Base-by-base conservation (phyloP, 2,888 invertebrate genomes). In the Boloria euphrosyne region DNA sequence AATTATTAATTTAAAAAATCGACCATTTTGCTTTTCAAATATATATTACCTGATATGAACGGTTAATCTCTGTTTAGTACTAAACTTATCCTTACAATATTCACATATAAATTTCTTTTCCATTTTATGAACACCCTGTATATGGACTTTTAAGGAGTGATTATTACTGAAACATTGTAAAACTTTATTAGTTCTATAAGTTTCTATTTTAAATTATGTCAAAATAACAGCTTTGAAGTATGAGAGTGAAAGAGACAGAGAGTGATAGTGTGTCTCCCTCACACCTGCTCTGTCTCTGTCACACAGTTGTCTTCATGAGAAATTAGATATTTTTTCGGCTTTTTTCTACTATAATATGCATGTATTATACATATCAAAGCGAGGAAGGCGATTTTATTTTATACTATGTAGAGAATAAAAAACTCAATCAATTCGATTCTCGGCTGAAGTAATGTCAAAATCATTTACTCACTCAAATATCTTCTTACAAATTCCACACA, bases 11-110 rank as follows among this genome's bases (percentile, higher is more conserved):
- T n/a, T n/a, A n/a, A n/a, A n/a, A n/a, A n/a, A n/a, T n/a, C n/a
- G n/a, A n/a, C n/a, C n/a, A 31, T 3, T 43, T 31, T 7, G 31
- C 31, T 31, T 31, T 31, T 10, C 1, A 31, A 31, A 31, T 7
- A 31, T 7, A 31, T 22, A 18, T 31, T 46, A 73, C 75, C 75
- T 69, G 4, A 69, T 62, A 65, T 75, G 75, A 49, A 73, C 62
- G 3, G 63, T 60, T 1, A 72, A 62, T 0, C 71, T 69, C 17
- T 74, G 75, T 22, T 73, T 75, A 10, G 69, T 74, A 27, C 66
- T 52, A 50, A 74, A 75, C 38, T 27, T 54, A 18, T 69, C 68
- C 4, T 68, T 53, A 51, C 75, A 75, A 13, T 69, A 68, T n/a
- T 69, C 62, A 52, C 75, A 75, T 1, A 66, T 62, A 44, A 69